Evolutionary conservation across 2,888 invertebrate genomes (phyloP), one percentile per base, ranked within the genome.

Genomic region (Drosophila paranaensis): DNA sequence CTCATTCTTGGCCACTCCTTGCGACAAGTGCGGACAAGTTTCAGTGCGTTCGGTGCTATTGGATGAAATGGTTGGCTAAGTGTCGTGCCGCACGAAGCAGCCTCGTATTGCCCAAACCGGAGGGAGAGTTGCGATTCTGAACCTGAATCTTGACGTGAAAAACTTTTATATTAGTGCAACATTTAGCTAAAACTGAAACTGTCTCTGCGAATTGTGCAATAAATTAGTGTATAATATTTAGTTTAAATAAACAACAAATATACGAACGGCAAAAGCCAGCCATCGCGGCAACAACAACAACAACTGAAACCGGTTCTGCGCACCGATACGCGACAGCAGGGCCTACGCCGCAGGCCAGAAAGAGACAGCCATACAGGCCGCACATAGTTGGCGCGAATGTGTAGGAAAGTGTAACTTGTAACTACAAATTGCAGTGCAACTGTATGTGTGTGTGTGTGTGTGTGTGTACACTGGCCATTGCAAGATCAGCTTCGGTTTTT

Each of bases 21-120:
- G 77, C 77, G 71, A 81, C 78, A 79, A 82, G 79, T 80, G 76
- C 76, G 75, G 69, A 77, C 70, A 80, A 74, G 76, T 73, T 90
- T 91, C 79, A 93, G 93, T 93, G 89, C 91, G 89, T 88, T 90
- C 88, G 89, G 92, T 91, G 91, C 91, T 90, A 93, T 92, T 92
- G 92, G 90, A 91, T 89, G 90, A 91, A 88, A 83, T 87, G 91
- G 92, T 90, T 89, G 88, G 48, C 66, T 81, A 53, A 70, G 82
- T 86, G 82, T 91, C 78, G 89, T 79, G 88, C 65, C 81, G 88
- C 85, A 82, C 81, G 84, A 81, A 85, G 85, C 85, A 71, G 53
- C 64, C 53, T 81, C 79, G 82, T 77, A 62, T 65, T 77, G 81
- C 57, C 69, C 65, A 53, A 54, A 42, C 60, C 73, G 69, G 65